Conservation (phyloP, 2,888 invertebrate species). For the Spicauda simplicius region DNA sequence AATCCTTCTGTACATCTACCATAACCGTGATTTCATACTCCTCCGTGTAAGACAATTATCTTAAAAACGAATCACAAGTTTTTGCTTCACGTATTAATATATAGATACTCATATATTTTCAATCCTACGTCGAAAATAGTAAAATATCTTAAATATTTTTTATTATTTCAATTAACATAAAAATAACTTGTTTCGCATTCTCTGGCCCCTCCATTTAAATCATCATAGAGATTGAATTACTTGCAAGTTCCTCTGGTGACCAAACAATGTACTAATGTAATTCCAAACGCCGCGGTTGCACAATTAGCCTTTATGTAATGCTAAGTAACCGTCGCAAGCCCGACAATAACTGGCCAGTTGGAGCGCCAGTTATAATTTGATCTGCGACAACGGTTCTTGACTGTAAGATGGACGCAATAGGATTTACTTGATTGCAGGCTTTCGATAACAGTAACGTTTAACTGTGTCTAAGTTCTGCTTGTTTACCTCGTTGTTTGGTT, state of each 20-base stretch:
- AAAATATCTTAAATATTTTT: too few relatives aligned
- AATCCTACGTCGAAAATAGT: too few relatives aligned
- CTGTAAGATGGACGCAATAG: slow-evolving; percentile 5
- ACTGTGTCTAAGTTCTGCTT: too few relatives aligned
- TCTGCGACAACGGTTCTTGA: slow-evolving; percentile 14
- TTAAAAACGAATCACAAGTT: too few relatives aligned
- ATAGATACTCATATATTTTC: too few relatives aligned
- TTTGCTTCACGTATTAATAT: too few relatives aligned
- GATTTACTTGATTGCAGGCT: neutral
- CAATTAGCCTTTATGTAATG: slow-evolving; percentile 6
- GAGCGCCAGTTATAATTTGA: slow-evolving; percentile 20
- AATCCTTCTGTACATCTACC: too few relatives aligned
- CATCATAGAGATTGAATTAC: neutral
- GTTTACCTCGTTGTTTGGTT: too few relatives aligned
- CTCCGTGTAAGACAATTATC: too few relatives aligned
- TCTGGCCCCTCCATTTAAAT: neutral
- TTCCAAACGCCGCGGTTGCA: neutral
- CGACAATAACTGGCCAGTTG: neutral
- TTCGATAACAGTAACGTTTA: too few relatives aligned
- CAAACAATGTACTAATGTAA: slow-evolving; percentile 7
- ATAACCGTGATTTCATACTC: too few relatives aligned
- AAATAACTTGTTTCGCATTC: neutral
- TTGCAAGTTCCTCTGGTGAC: neutral
- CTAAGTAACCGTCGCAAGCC: slow-evolving; percentile 11
- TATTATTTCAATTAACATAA: too few relatives aligned